Evolutionary conservation across 2,888 invertebrate genomes (phyloP), one percentile per base, ranked within the genome.

Genomic region (Meta bourneti): DNA sequence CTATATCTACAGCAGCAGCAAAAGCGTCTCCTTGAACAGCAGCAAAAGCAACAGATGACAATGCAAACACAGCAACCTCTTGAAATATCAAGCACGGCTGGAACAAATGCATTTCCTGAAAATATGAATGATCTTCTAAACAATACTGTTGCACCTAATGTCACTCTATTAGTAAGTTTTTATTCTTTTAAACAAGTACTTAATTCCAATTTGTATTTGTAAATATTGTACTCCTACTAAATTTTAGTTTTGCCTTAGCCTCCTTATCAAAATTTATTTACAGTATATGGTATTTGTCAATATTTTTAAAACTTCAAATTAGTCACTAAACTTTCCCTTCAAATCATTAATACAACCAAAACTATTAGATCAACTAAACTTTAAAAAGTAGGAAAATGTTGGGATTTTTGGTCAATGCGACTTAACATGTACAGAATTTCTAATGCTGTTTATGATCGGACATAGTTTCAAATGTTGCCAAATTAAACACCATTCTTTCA

Each of bases 131-230:
- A 97, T 93, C 96, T 98, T 94, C 96, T 98, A 94, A 97, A 97
- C 94, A 97, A 97, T 94, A 97, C 97, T 80, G 97, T 98, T 93
- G 98, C 98, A 7, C 98, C 98, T 84, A 98, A 98, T 95, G 98
- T 98, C 86, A 97, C 98, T 93, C 96, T 98, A 93, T 97, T 97
- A 95, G 95, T 96, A 94, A 48, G 74, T 49, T 49, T 11, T 91
- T 34, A 34, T 54, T 69, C 34, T 11, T 8, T 75, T 48, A 13
- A 11, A 34, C 34, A 34, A 34, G 4, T 34, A 34, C 34, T 34
- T 34, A 34, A 34, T 34, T 34, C 34, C 34, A 34, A 34, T 34
- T 34, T 34, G 34, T 34, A 34, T 34, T 34, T 11, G 19, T 2
- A 19, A 8, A 19, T 19, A 8, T 71, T 71, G 19, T 71, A 71